These are phyloP conservation scores for Nomada flava DNA, from an alignment of 2,888 invertebrate genomes.

Conservation along the genomic window DNA sequence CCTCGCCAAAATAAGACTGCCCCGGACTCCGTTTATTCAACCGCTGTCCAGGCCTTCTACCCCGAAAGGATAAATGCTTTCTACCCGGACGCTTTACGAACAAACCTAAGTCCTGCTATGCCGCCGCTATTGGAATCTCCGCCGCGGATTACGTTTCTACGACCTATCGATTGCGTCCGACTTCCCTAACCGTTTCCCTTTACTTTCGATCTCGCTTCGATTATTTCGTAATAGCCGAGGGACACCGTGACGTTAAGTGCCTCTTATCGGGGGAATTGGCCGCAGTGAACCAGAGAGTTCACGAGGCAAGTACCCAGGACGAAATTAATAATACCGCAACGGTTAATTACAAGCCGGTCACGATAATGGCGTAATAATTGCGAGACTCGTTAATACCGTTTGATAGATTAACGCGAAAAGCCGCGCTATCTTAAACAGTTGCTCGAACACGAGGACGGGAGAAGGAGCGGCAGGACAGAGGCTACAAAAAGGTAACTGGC, in stretches of 20 bases:
- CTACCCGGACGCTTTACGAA: constrained; percentile 67
- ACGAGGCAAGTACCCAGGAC: not conserved
- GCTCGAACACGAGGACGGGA: not conserved
- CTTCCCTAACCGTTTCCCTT: not conserved
- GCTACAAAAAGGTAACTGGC: constrained; percentile 57
- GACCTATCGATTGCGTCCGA: not conserved
- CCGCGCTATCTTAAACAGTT: constrained; percentile 41
- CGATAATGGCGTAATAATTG: constrained; percentile 30
- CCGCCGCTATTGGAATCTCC: constrained; percentile 43
- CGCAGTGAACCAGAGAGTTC: not conserved
- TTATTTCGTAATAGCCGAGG: constrained; percentile 17
- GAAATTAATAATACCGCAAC: constrained; percentile 11
- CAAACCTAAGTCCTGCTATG: constrained; percentile 40
- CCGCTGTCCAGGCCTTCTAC: constrained; percentile 72
- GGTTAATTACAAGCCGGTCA: constrained; percentile 18
- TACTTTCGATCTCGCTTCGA: not conserved
- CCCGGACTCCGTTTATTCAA: constrained; percentile 74
- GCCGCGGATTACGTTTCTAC: not conserved
- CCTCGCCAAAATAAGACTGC: constrained; percentile 79
- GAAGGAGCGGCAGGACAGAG: constrained; percentile 22
- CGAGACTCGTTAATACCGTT: constrained; percentile 33
- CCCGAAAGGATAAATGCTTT: constrained; percentile 76
- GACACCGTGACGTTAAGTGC: constrained; percentile 5
- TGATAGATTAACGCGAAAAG: constrained; percentile 29
- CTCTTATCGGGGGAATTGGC: not conserved